Evolutionary conservation across 2,797 vertebrate species (phyloP), one percentile per base, ranked within the genome.

Genomic region (Lithobates pipiens): DNA sequence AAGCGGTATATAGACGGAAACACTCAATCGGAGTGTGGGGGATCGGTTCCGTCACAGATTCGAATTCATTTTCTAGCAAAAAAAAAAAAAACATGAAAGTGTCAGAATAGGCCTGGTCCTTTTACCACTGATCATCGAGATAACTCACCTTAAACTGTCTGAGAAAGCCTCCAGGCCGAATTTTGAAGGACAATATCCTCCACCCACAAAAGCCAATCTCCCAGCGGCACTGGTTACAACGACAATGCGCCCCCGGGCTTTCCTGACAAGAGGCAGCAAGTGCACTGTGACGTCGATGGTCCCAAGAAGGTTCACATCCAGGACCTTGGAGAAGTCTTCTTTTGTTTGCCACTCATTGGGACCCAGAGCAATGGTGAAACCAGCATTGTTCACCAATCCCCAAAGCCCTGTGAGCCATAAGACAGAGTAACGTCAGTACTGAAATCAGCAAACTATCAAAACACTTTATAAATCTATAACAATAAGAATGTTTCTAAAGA

Each of bases 341-440:
- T 90, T 94, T 42, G 0, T 89, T 88, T 93, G 42, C 92, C 93
- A 94, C 44, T 93, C 90, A 0, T 83, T 93, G 0, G 86, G 88
- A 7, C 0, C 88, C 0, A 0, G 0, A 0, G 90, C 85, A 0
- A 7, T 0, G 0, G 0, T 0, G 0, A 69, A 15, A 0, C 93
- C 93, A 0, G 94, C 91, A 0, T 94, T 95, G 68, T 95, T 94
- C 80, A 94, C 91, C 85, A 95, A 84, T 1, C 92, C 93, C 94
- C 93, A 94, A 29, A 94, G 92, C 8, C 93, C 93, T 94, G 80
- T 2, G 71, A 42, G 18, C 15, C 6, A 74, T 3, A 0, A 46
- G 1, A 21, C 8, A 39, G 6, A 61, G 44, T 46, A 46, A 11
- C 0, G 44, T 46, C 10, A 46, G 44, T 46, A 46, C 2, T 46